These are phyloP conservation scores for Diorhabda elongata DNA, from an alignment of 1,140 invertebrate genomes.

Conservation along the genomic window DNA sequence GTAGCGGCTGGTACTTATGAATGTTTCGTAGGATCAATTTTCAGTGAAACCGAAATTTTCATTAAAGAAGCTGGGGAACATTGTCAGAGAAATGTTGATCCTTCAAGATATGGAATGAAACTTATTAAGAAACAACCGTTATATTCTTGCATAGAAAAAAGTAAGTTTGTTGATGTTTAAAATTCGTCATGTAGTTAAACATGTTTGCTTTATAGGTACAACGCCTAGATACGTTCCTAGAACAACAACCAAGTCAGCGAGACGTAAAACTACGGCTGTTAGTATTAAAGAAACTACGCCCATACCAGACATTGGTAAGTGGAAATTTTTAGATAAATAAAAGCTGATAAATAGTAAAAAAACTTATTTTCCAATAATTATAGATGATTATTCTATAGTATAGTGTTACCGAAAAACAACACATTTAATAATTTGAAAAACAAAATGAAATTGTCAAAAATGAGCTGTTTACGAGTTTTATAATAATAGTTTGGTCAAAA, in stretches of 20 bases:
- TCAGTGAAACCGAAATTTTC: conserved; percentile 55
- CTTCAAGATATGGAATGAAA: conserved; percentile 61
- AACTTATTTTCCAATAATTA: conserved; percentile 38
- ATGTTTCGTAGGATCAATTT: conserved; percentile 68
- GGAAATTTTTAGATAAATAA: too few species aligned
- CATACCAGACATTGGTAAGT: conserved; percentile 15
- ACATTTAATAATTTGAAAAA: background rate
- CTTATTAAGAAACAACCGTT: conserved; percentile 43
- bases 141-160: conserved; percentile 28
- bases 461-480: background rate
- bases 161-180: conserved; percentile 10
- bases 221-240: conserved; percentile 6
- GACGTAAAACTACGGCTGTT: conserved; percentile 6
- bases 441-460: background rate
- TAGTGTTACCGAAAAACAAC: background rate
- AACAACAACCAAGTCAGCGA: conserved; percentile 10
- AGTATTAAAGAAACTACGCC: conserved; percentile 14
- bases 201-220: conserved; percentile 6
- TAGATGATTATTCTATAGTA: background rate
- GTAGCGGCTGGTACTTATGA: conserved; percentile 58
- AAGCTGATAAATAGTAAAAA: conserved; percentile 24
- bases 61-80: conserved; percentile 69
- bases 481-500: background rate
- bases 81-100: conserved; percentile 62
- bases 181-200: background rate